These are phyloP conservation scores for Myathropa florea DNA, from an alignment of 2,888 invertebrate genomes.

Conservation along the genomic window DNA sequence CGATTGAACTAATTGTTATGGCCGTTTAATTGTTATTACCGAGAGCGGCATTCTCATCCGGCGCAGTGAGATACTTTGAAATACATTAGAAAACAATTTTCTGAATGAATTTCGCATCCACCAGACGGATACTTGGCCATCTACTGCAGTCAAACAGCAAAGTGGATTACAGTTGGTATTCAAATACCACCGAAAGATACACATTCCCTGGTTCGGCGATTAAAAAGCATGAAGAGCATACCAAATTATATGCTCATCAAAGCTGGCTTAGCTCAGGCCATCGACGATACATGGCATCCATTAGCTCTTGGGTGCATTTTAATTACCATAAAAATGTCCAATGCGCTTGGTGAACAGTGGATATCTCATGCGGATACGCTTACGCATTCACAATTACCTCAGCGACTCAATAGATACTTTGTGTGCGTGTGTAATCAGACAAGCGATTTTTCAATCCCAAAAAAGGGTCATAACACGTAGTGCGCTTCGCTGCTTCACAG, in stretches of 20 bases:
- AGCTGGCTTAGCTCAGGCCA: constrained; percentile 21
- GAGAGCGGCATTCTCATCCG: constrained; percentile 11
- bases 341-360: constrained; percentile 9
- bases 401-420: neutral
- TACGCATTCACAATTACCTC: constrained; percentile 66
- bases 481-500: constrained; percentile 42
- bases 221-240: constrained; percentile 51
- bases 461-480: constrained; percentile 67
- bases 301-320: constrained; percentile 67
- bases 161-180: constrained; percentile 18
- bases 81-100: constrained; percentile 67
- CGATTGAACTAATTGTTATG: constrained; percentile 67
- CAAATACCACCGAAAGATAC: constrained; percentile 53
- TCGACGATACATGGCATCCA: constrained; percentile 23
- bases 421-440: constrained; percentile 16
- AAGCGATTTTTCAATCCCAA: constrained; percentile 17
- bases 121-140: constrained; percentile 1
- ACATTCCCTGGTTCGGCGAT: constrained; percentile 24
- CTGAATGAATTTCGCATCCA: constrained; percentile 61
- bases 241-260: constrained; percentile 58
- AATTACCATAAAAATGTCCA: constrained; percentile 68
- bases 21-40: constrained; percentile 66
- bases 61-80: constrained; percentile 45
- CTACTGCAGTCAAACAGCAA: constrained; percentile 7
- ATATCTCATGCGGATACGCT: constrained; percentile 52